phyloP scores from a whole-genome alignment of 1,140 invertebrate genomes.

The Rhynchophorus ferrugineus region DNA sequence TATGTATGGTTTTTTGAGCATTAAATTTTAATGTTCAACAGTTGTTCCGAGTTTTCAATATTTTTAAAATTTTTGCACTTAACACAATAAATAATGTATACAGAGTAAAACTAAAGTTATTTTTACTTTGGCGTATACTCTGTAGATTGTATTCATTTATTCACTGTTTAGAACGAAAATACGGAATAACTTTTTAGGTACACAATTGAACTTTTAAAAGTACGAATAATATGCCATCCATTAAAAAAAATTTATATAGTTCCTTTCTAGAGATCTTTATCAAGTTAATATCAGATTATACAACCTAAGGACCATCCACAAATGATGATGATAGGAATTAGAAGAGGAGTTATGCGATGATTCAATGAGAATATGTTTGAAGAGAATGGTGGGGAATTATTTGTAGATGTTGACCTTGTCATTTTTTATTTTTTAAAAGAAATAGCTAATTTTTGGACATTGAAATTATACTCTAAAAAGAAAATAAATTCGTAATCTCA shows the following conservation, averaged over 20 bases:
- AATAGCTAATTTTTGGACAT: too few species aligned
- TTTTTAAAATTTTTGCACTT: constrained; percentile 8
- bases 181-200: constrained; percentile 15
- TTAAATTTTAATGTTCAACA: constrained; percentile 19
- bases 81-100: constrained; percentile 6
- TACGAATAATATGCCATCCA: constrained; percentile 33
- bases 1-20: constrained; percentile 27
- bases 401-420: too few species aligned
- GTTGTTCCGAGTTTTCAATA: constrained; percentile 7
- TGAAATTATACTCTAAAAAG: too few species aligned
- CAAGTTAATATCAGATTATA: neutral
- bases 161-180: constrained; percentile 6
- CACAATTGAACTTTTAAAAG: constrained; percentile 30
- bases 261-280: constrained; percentile 1
- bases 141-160: constrained; percentile 5
- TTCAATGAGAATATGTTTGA: too few species aligned
- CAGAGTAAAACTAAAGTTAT: constrained; percentile 1
- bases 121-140: neutral
- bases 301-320: too few species aligned
- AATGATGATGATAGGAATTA: too few species aligned
- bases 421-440: too few species aligned
- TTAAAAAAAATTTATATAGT: constrained; percentile 14
- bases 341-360: too few species aligned
- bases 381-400: too few species aligned
- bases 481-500: neutral